Percentiles rank a stretch among this genome's conserved stretches.
phyloP scores from a whole-genome alignment of 2,113 vertebrate species.

The Cyanoderma ruficeps region DNA sequence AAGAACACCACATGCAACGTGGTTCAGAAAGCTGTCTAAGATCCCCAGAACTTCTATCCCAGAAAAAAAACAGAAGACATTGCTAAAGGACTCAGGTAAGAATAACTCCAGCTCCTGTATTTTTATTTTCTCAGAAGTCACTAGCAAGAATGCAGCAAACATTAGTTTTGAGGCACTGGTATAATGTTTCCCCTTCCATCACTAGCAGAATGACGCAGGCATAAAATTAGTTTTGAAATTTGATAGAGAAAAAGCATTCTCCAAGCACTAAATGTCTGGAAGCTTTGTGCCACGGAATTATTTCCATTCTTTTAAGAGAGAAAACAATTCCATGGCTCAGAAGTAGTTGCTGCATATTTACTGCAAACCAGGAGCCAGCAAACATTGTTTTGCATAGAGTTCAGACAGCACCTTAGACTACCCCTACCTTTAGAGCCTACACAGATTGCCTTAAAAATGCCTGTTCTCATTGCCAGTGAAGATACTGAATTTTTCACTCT shows the following conservation, averaged over 20 bases:
- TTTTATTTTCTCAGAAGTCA: not conserved
- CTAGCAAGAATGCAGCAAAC: not conserved
- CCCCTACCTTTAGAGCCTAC: not conserved
- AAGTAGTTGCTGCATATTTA: not conserved
- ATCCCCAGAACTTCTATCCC: not conserved
- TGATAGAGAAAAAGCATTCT: not conserved
- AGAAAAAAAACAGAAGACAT: not conserved
- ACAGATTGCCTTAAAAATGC: not conserved
- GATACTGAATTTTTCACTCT: not conserved
- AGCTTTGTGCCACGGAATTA: not conserved
- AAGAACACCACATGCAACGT: not conserved
- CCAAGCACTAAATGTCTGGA: not conserved
- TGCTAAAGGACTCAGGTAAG: not conserved
- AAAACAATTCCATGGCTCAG: not conserved
- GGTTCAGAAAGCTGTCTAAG: not conserved
- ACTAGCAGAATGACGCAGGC: not conserved
- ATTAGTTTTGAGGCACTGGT: not conserved
- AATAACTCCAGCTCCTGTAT: not conserved
- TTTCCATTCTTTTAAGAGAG: not conserved
- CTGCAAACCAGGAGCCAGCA: not conserved
- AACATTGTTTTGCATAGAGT: conserved; percentile 12
- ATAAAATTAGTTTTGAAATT: not conserved
- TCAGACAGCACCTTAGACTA: conserved; percentile 1
- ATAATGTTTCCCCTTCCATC: not conserved
- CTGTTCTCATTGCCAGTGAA: not conserved